Evolutionary conservation across 2,888 invertebrate species (phyloP).

Genomic region (Blera fallax): DNA sequence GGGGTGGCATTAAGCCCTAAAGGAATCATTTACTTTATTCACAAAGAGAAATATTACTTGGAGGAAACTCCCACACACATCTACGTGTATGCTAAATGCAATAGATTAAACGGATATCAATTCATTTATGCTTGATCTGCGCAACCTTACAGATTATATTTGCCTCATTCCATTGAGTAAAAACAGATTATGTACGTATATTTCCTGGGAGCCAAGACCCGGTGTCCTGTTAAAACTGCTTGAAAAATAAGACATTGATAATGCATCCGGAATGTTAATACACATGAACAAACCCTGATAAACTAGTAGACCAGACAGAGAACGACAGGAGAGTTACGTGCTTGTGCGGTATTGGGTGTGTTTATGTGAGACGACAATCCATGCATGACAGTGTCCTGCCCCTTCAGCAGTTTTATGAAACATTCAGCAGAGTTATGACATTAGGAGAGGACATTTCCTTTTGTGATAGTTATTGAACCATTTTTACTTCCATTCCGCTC

Average conservation of each 20-base stretch:
- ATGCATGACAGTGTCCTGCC: not conserved
- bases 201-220: not conserved
- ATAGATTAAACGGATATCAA: conserved; percentile 40
- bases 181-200: not conserved
- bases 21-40: not conserved
- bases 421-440: conserved; percentile 23
- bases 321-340: not conserved
- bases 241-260: conserved; percentile 32
- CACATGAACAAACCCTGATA: conserved; percentile 24
- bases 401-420: conserved; percentile 26
- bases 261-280: conserved; percentile 40
- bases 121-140: conserved; percentile 47
- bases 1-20: conserved; percentile 10
- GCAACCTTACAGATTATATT: conserved; percentile 40
- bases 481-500: not conserved
- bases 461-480: not conserved
- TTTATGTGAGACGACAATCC: not conserved
- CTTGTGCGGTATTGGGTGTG: not conserved
- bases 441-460: conserved; percentile 1
- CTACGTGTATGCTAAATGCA: not conserved
- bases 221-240: not conserved
- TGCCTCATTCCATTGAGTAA: not conserved
- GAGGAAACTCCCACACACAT: not conserved
- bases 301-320: not conserved
- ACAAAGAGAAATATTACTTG: not conserved